phyloP scores from a whole-genome alignment of 2,888 invertebrate species.

The Eudemis profundana region DNA sequence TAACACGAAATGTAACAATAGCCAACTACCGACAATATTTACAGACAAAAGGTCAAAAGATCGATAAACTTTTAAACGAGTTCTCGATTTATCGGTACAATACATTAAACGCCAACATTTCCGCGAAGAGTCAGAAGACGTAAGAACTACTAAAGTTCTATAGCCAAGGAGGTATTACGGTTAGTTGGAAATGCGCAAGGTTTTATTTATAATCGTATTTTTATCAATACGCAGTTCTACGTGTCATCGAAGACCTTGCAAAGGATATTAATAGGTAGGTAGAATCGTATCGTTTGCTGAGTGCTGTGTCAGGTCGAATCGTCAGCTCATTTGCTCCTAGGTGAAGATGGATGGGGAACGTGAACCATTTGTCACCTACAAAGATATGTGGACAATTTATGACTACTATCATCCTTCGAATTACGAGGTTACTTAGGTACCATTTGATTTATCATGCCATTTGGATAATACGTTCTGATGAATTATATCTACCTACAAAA shows the following conservation, averaged over 20 bases:
- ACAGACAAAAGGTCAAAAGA: slow-evolving; percentile 13
- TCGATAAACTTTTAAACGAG: slow-evolving; percentile 23
- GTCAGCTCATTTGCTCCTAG: background rate
- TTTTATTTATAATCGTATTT: slow-evolving; percentile 24
- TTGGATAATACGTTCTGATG: background rate
- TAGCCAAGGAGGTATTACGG: background rate
- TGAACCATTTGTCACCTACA: slow-evolving; percentile 21
- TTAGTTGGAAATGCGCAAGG: slow-evolving; percentile 20
- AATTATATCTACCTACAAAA: background rate
- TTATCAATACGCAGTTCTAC: slow-evolving; percentile 25
- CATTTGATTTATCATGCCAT: background rate
- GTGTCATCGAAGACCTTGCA: slow-evolving; percentile 24
- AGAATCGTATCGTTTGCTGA: slow-evolving; percentile 13
- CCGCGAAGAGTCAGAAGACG: slow-evolving; percentile 12
- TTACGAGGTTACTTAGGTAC: no score
- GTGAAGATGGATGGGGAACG: background rate
- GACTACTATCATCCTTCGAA: background rate
- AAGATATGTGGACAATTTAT: slow-evolving; percentile 10
- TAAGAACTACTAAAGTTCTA: slow-evolving; percentile 9
- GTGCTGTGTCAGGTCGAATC: slow-evolving; percentile 5
- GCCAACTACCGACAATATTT: background rate
- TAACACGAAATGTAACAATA: background rate
- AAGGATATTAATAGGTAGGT: background rate
- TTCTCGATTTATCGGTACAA: background rate
- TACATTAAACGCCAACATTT: slow-evolving; percentile 24